Base-by-base conservation (phyloP, 37 sponge, comb jelly and placozoan genomes). In the Aphrocallistes beatrix region DNA sequence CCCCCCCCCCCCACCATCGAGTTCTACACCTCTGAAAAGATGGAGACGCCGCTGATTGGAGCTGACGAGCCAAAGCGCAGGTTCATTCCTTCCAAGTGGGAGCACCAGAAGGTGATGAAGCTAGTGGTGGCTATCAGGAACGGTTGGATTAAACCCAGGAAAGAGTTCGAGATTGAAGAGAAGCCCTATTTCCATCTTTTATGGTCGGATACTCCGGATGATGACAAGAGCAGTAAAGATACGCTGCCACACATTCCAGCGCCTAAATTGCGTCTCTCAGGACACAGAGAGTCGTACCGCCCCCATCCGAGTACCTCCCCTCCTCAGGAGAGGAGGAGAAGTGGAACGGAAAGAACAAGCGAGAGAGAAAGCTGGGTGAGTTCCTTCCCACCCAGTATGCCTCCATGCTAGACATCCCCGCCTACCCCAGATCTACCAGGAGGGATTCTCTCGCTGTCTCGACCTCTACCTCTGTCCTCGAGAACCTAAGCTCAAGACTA, bases 401-500 rank as follows among this genome's bases (percentile, higher is more conserved):
- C 39, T 87, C 89, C 38, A 87, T 98, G 81, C 87, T 92, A 82
- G 89, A 90, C 25, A 95, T 98, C 10, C 99, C 99, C 13, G 90
- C 88, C 0, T 98, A 98, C 81, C 84, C 90, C 45, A 83, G 39
- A 93, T 93, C 89, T 98, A 17, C 39, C 86, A 88, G 88, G 94
- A 98, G 91, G 88, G 95, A 81, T 98, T 98, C 90, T 95, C 93
- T 38, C 90, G 99, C 9, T 98, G 99, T 84, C 91, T 98, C 19
- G 99, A 98, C 86, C 93, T 98, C 42, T 98, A 98, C 69, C 82
- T 98, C 39, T 98, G 99, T 88, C 99, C 99, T 0, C 37, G 99
- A 23, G 90, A 98, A 69, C 51, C 89, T 10, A 94, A 88, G 50
- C 90, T 92, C 89, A 94, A 92, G 37, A 89, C 92, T 49, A 87